Evolutionary conservation across 2,113 vertebrate species (phyloP).

Genomic region (Sigmodon hispidus): DNA sequence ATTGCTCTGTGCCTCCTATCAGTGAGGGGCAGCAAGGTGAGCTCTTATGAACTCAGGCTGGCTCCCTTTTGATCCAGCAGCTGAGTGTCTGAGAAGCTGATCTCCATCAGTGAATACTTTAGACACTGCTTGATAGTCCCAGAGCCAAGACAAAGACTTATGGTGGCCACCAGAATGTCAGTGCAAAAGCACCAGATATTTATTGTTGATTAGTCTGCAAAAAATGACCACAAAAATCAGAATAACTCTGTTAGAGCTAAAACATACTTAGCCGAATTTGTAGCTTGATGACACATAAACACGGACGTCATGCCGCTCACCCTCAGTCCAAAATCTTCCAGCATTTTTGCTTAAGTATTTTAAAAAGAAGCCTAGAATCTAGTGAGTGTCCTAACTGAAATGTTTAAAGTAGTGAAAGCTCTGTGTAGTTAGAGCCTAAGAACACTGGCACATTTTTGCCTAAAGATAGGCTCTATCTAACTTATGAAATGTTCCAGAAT

Average conservation of each 20-base stretch:
- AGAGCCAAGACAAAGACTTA: slow-evolving; percentile 40
- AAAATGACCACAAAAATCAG: slow-evolving; percentile 12
- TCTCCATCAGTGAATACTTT: neutral
- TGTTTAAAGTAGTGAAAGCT: neutral
- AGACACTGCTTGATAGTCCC: neutral
- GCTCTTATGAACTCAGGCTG: neutral
- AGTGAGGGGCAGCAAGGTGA: slow-evolving; percentile 17
- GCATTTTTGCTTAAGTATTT: neutral
- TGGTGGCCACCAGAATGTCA: neutral
- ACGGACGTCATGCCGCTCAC: neutral
- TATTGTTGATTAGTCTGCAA: neutral
- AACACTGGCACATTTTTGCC: neutral
- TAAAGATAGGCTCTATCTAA: slow-evolving; percentile 17
- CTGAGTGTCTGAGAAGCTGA: neutral
- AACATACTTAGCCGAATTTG: slow-evolving; percentile 7
- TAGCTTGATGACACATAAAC: neutral
- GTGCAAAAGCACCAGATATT: neutral
- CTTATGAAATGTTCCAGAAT: slow-evolving; percentile 5
- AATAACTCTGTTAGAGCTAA: neutral
- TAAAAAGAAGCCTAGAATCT: neutral
- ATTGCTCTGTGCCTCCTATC: slow-evolving; percentile 59
- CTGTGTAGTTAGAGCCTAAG: neutral
- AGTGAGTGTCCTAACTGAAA: neutral
- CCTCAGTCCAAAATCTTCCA: neutral
- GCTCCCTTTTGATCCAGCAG: slow-evolving; percentile 8